Conservation (phyloP, 2,797 vertebrate genomes). For the Carapus acus region DNA sequence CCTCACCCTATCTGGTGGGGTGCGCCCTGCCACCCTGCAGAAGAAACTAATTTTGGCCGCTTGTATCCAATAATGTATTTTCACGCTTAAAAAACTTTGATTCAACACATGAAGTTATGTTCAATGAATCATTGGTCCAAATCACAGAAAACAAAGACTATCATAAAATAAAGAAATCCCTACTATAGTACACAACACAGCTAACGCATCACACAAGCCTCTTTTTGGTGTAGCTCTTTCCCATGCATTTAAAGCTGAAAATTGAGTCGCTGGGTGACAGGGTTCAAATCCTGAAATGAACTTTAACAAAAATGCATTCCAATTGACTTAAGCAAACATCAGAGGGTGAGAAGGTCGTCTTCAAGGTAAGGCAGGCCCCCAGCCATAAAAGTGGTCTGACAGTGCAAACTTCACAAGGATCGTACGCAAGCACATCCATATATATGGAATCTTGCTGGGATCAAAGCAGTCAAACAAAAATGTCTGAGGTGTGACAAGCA, state of each 20-base stretch:
- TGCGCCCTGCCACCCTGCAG: too few relatives aligned
- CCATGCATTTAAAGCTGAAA: conserved; percentile 11
- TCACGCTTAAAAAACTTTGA: too few relatives aligned
- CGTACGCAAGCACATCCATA: conserved; percentile 23
- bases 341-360: conserved; percentile 53
- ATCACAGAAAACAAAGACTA: too few relatives aligned
- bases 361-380: conserved; percentile 36
- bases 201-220: too few relatives aligned
- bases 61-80: too few relatives aligned
- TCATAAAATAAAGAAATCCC: too few relatives aligned
- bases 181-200: too few relatives aligned
- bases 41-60: too few relatives aligned
- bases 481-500: too few relatives aligned
- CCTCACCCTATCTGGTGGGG: too few relatives aligned
- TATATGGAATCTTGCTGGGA: neutral
- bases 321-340: conserved; percentile 60
- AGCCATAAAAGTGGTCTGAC: conserved; percentile 19
- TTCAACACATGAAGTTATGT: too few relatives aligned
- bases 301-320: conserved; percentile 65
- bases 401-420: conserved; percentile 25
- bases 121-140: too few relatives aligned
- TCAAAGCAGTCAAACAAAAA: neutral
- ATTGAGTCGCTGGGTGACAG: conserved; percentile 27
- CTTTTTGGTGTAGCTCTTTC: conserved; percentile 9
- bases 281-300: conserved; percentile 63